Evolutionary conservation across 1,140 invertebrate genomes (phyloP), one percentile per base, ranked within the genome.

Genomic region (Oncopodura yosiiana): DNA sequence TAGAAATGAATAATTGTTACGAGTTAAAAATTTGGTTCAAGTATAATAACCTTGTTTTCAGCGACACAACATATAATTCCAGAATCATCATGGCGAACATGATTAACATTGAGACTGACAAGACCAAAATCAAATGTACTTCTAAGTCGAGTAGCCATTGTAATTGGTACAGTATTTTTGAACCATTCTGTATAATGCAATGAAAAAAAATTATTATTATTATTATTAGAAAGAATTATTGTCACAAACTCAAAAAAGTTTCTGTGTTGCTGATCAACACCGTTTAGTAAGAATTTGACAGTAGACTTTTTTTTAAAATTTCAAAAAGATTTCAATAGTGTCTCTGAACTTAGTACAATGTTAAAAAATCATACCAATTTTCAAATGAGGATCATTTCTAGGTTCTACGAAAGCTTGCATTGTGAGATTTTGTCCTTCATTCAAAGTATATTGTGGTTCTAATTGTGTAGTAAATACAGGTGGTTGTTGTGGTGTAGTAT

Each of bases 371-470:
- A n/a, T n/a, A n/a, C n/a, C n/a, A 37, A 72, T 82, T 46, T 80
- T 77, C 3, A 94, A 77, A 66, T 94, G 87, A 0, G 94, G 93
- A 78, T 98, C 95, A 34, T 87, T 85, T 65, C 92, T 79, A n/a
- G 95, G 95, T 67, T 94, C 89, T 3, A 95, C 85, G 71, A 92
- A 87, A 54, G 91, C 92, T 72, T 98, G 93, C 57, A 99, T 75
- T 65, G 89, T 84, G 3, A 94, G 83, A 67, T 90, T 86, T 70
- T 95, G 82, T 37, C 86, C 86, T 77, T 94, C 92, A 41, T 82
- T 75, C 4, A 94, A 69, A 66, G 87, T 86, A 52, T 92, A 88
- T 53, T 81, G 83, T 65, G 84, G 92, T 65, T 86, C 80, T 5
- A 95, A 73, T 69, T 94, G 89, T 23, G 86, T 89, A 0, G 88